These are phyloP conservation scores for Marasmarcha lunaedactyla DNA, from an alignment of 2,888 invertebrate genomes.

Conservation along the genomic window DNA sequence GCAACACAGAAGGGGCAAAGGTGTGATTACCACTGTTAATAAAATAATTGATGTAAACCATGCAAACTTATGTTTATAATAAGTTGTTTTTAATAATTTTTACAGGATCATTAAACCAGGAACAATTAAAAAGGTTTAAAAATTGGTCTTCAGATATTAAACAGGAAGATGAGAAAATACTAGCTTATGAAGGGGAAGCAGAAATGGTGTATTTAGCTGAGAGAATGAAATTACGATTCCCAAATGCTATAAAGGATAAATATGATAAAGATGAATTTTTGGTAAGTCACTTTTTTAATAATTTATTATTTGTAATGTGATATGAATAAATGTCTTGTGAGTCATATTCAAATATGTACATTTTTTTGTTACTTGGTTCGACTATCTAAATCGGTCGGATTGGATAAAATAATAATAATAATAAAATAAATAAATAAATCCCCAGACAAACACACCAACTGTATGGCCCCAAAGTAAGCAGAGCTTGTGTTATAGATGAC, in stretches of 20 bases:
- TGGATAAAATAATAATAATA: no score
- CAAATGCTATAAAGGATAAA: conserved; percentile 68
- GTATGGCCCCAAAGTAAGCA: no score
- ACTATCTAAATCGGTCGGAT: no score
- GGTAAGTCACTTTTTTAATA: conserved; percentile 42
- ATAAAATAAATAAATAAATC: no score
- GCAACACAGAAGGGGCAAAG: conserved; percentile 57
- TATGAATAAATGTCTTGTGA: no score
- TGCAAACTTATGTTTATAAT: not conserved
- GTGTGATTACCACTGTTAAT: conserved; percentile 26
- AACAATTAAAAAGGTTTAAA: conserved; percentile 53
- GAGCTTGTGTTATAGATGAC: no score
- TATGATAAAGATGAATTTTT: conserved; percentile 73
- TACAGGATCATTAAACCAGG: conserved; percentile 7
- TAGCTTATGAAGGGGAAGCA: conserved; percentile 80
- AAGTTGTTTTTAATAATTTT: no score
- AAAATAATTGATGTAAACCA: conserved; percentile 1
- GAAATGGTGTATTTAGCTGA: conserved; percentile 80
- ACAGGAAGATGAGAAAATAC: conserved; percentile 65
- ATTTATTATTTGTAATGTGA: no score
- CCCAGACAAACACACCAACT: no score
- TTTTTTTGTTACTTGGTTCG: no score
- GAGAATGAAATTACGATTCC: conserved; percentile 80
- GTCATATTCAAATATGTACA: no score
- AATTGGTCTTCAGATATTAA: conserved; percentile 70